Base-by-base conservation (phyloP, 1,140 invertebrate genomes). In the Drosophila equinoxialis region DNA sequence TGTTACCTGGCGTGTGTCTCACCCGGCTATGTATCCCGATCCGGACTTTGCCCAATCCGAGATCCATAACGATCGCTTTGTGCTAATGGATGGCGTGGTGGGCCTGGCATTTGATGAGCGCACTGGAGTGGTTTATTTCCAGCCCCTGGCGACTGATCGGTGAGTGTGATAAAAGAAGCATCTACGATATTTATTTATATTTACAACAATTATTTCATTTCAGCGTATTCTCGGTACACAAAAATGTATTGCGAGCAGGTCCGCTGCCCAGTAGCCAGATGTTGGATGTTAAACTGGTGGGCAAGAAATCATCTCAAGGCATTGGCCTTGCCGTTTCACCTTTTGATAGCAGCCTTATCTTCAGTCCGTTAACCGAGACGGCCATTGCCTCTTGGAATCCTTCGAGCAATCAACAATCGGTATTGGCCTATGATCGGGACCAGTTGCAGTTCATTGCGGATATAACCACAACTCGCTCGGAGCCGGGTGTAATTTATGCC, bases 81-180 rank as follows among this genome's bases (percentile, higher is more conserved):
- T 96, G 7, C 92, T 97, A 1, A 95, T 96, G 93, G 96, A 97
- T 85, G 96, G 96, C 4, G 93, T 97, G 23, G 95, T 97, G 0
- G 96, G 96, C 0, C 82, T 97, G n/a, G 93, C 95, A 0, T 94
- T 96, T 71, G 96, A 96, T 0, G 94, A 95, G 0, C 94, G 94
- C 54, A 92, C 94, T 20, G 94, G 94, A 1, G 92, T 94, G 1
- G 73, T 97, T 0, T 97, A 96, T 87, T 97, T 95, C 92, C 96
- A 97, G 90, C 96, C 96, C 0, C 92, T 97, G 65, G 96, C 96
- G n/a, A 96, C 96, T 5, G 95, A 97, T 92, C 94, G 96, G 94
- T 94, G 81, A 74, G 71, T 41, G 0, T 35, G 0, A 10, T 10
- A 1, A 45, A 7, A 8, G 14, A 5, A 48, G n/a, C 10, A 8